Base-by-base conservation (phyloP, 2,888 invertebrate species). In the Carabus problematicus region DNA sequence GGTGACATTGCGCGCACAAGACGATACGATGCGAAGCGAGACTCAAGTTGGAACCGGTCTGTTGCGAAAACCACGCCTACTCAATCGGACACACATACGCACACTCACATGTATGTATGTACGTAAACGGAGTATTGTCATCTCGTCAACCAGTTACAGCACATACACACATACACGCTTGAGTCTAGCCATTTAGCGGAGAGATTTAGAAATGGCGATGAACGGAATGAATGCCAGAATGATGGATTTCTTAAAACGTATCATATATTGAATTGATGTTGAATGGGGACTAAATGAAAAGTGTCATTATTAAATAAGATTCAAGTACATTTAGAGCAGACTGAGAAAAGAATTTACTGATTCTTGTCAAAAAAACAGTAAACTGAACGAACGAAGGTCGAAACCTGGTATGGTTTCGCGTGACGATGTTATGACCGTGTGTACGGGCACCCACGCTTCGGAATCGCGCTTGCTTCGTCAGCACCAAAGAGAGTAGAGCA, bases 21-120 rank as follows among this genome's bases (percentile, higher is more conserved):
- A 47, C 16, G 43, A 56, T 40, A 29, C 43, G 47, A 42, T 45
- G 40, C 18, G 55, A 41, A 41, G 16, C 47, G 56, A 45, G 42
- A 45, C 42, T 39, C 45, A 47, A 55, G 56, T 58, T 56, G 64
- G 43, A 45, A 43, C 42, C 64, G 64, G 56, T 45, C 42, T 6
- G 45, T 56, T 64, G 43, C 55, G 64, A 45, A 56, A 54, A 29
- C 29, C 29, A 29, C 29, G 29, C 29, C 29, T 29, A 29, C 29
- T 6, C 45, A 45, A 45, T 6, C 45, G 14, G n/a, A 45, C n/a
- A 12, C 45, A 14, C n/a, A 12, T 45, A 12, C 45, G 3, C 45
- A 45, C n/a, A 12, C 45, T 3, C n/a, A 12, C 7, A 12, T 7
- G 3, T 7, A 29, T 29, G 29, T 29, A 29, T 29, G 29, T 29